Base-by-base conservation (phyloP, 1,140 invertebrate species). In the Trinorchestia longiramus region DNA sequence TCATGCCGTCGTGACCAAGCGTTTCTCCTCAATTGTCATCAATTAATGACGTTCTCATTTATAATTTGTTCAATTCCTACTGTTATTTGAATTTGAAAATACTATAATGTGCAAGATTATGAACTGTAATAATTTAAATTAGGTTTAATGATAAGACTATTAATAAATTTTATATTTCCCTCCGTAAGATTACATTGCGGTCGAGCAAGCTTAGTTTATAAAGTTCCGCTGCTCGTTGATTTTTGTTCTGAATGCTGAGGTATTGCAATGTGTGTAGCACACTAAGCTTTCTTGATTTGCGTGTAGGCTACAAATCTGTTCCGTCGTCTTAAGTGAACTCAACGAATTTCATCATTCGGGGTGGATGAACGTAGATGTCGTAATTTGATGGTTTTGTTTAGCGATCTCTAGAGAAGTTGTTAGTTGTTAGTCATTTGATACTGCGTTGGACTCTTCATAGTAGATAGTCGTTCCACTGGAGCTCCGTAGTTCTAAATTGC, bases 341-440 rank as follows among this genome's bases (percentile, higher is more conserved):
- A 77, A 77, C 62, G 62, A 77, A 77, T 77, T 77, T 77, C 28
- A 77, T 77, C 3, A 77, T 77, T 77, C 62, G 36, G 36, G 8
- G 62, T 77, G 62, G 62, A 77, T 77, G 62, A 77, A 36, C 36
- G 43, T 90, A 90, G 41, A 42, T 90, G 43, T 41, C 43, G 43
- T 90, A 90, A 90, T 90, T 90, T 90, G 88, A 11, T 90, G 23
- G 36, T 90, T 42, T 90, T 36, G 17, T 42, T 90, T 90, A 42
- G 88, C 88, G 23, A 90, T 19, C 88, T 3, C n/a, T 90, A 90
- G 88, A 42, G 11, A 43, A 90, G 88, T 90, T 90, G 88, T 90
- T 90, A 90, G 88, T 87, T 43, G 41, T 42, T 90, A 42, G 88
- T 43, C 43, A 15, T 90, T 90, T 90, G 88, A 90, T 90, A 90